Base-by-base conservation (phyloP, 2,113 vertebrate genomes). In the Paratilapia polleni region DNA sequence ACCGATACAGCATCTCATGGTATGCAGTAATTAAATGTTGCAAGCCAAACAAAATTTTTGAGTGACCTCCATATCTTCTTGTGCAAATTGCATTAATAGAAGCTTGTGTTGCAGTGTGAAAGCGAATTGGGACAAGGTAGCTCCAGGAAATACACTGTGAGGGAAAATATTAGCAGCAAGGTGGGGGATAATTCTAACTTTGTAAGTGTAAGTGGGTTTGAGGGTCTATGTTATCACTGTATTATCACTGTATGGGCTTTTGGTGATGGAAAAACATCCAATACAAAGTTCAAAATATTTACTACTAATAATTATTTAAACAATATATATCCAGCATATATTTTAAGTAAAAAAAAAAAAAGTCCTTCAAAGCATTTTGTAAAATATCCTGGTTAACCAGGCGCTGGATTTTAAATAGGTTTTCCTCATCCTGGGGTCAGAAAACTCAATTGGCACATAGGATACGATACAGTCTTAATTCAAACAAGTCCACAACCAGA, bases 391-490 rank as follows among this genome's bases (percentile, higher is more conserved):
- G 66, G 12, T 2, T 84, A 68, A 75, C 14, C 56, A 22, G 31
- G 14, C 60, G 28, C 28, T 60, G 77, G 52, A 82, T 83, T 75
- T 52, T 64, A 62, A 88, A 77, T 28, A 26, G 47, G 3, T 74
- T 79, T 43, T 62, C n/a, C 31, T 81, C 24, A n/a, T 81, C 85
- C 52, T 83, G 57, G 66, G 85, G 85, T 88, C 80, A 87, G 63
- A 87, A 92, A 92, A 85, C 80, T 91, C 70, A 91, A 86, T 91
- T 87, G n/a, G 74, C 38, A 77, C 77, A 73, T 68, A 56, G 28
- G 52, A 56, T 36, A 49, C 8, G 8, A 63, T 47, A 43, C 77
- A 52, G 56, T 70, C 41, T 79, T 75, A 63, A 74, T 78, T 85
- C 81, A 78, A 73, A 54, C 68, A 73, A 49, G 24, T 80, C 61